Percentiles rank a stretch among this genome's conserved stretches.
phyloP scores from a whole-genome alignment of 2,797 vertebrate species.

The Gallinago nigripennis region DNA sequence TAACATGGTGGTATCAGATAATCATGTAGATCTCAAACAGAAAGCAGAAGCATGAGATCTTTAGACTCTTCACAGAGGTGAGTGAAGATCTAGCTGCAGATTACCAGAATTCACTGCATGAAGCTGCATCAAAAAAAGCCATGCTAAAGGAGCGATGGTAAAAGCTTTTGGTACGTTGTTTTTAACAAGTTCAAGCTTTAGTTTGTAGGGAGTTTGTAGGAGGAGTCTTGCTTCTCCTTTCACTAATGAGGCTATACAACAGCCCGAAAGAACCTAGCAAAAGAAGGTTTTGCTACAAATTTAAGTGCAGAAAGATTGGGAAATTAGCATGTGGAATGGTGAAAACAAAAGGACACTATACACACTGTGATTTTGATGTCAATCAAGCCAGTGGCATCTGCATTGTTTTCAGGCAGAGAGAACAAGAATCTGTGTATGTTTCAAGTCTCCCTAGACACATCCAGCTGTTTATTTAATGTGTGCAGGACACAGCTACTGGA shows the following conservation, averaged over 20 bases:
- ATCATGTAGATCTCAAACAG: neutral
- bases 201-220: neutral
- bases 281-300: neutral
- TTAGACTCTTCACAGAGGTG: neutral
- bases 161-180: neutral
- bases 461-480: neutral
- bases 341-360: neutral
- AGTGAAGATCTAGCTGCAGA: neutral
- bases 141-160: neutral
- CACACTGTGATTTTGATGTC: neutral
- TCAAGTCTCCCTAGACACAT: neutral
- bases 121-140: neutral
- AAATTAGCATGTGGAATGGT: neutral
- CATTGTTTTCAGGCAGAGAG: neutral
- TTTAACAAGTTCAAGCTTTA: neutral
- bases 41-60: neutral
- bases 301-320: neutral
- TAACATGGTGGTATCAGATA: neutral
- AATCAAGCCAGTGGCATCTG: neutral
- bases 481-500: neutral
- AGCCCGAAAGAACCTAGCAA: neutral
- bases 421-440: neutral
- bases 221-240: neutral
- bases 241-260: neutral
- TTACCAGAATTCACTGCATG: neutral